Conservation (phyloP, 2,113 vertebrate genomes). For the Odobenus rosmarus region DNA sequence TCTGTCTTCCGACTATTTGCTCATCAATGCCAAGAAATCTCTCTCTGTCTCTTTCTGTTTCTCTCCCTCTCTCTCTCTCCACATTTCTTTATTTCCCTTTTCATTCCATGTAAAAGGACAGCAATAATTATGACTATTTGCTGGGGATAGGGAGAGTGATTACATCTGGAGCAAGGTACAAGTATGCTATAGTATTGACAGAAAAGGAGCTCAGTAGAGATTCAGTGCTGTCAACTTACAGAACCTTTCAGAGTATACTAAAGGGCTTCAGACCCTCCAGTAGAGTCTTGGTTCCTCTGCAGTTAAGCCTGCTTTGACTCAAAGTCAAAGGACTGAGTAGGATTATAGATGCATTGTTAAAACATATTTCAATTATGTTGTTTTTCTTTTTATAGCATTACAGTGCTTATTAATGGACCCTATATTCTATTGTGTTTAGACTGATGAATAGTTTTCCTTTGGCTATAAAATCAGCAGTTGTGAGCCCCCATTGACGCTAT, state of each 20-base stretch:
- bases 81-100: not conserved
- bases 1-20: not conserved
- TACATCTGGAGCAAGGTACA: not conserved
- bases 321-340: not conserved
- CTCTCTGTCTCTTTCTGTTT: not conserved
- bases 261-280: not conserved
- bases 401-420: not conserved
- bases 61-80: too few relatives aligned
- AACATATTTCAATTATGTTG: not conserved
- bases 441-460: not conserved
- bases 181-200: not conserved
- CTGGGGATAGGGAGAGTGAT: not conserved
- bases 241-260: not conserved
- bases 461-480: not conserved
- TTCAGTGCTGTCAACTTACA: not conserved
- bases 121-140: not conserved
- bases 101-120: not conserved
- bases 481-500: not conserved
- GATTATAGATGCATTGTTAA: not conserved
- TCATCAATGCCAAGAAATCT: not conserved
- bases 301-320: not conserved
- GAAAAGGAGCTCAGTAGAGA: not conserved
- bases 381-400: not conserved
- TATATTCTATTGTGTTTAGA: not conserved
- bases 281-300: not conserved